Base-by-base conservation (phyloP, 1,140 invertebrate genomes). In the Cardiocondyla obscurior region DNA sequence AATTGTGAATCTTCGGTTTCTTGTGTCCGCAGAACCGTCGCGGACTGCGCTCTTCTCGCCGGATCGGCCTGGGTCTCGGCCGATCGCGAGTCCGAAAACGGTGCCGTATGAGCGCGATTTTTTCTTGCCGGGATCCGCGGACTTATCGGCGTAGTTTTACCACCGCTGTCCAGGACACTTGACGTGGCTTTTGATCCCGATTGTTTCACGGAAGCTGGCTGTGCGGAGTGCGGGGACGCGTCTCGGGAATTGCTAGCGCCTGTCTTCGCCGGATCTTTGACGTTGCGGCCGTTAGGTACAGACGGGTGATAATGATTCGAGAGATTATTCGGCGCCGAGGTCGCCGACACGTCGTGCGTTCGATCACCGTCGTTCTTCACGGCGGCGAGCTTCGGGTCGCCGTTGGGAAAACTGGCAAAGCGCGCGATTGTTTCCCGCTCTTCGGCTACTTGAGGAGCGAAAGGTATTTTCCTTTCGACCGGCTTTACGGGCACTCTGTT, bases 351-450 rank as follows among this genome's bases (percentile, higher is more conserved):
- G 4, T 83, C 55, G 30, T 25, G 55, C 16, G 79, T 28, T 3
- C 39, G 67, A 30, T 62, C 69, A 8, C n/a, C 73, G 8, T 53
- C 82, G 30, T 88, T 88, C 8, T 30, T 69, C 2, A 70, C 16
- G n/a, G 88, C 58, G 7, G 86, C 91, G 16, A 92, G 82, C 12
- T 77, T 92, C 0, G 92, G 92, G 65, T 94, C 92, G 6, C 92
- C 92, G 70, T 93, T 92, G 12, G 92, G 92, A 22, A 93, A 94
- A 82, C 88, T 94, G 5, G 92, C 88, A 69, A 92, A 87, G 77
- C 89, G 86, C 0, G 93, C 93, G 1, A 92, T 72, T 12, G 90
- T 90, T 57, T 93, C 82, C 25, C 92, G 90, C 62, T 94, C 93
- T 8, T 89, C 89, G 3, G 93, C 92, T 1, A 94, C 92, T 87